Evolutionary conservation across 2,888 invertebrate genomes (phyloP), one percentile per base, ranked within the genome.

Genomic region (Drosophila niveifrons): DNA sequence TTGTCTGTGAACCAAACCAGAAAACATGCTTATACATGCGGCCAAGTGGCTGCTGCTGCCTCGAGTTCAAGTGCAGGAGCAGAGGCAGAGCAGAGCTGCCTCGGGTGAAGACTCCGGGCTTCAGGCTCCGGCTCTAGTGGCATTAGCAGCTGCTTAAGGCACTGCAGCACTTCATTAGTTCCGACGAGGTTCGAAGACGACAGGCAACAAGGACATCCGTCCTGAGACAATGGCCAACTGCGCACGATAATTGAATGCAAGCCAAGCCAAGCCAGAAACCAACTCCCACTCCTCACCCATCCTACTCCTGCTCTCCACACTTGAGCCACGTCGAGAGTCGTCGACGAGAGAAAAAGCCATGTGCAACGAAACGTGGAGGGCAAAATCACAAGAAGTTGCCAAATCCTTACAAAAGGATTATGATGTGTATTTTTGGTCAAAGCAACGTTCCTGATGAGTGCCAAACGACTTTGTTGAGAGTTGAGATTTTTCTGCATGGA

Each of bases 1-100:
- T 89, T 88, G 90, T 88, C 89, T 89, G 88, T 89, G 89, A 83
- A 89, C 75, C 87, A 86, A 85, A 88, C 88, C 83, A 89, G 89
- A 85, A 89, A 89, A 85, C 85, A 85, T 85, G 89, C 89, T 89
- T 85, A 88, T 87, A 82, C 89, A 89, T 82, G 87, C 78, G 84
- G 87, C 83, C 88, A 83, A 83, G 87, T 88, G 86, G 78, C 88
- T 67, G 64, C 56, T 18, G 18, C 18, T 18, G 18, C 23, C 23
- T 23, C 51, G 48, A 23, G 44, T 31, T 79, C 84, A 87, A 81
- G 79, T 77, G 63, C 67, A 67, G 61, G 46, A 67, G 62, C 62
- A n/a, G n/a, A n/a, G n/a, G n/a, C n/a, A n/a, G n/a, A n/a, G n/a
- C n/a, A n/a, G 46, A 67, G 62, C 62, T 62, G 61, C 61, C 48